Evolutionary conservation across 2,113 vertebrate genomes (phyloP), one percentile per base, ranked within the genome.

Genomic region (Tricholaema leucomelas): DNA sequence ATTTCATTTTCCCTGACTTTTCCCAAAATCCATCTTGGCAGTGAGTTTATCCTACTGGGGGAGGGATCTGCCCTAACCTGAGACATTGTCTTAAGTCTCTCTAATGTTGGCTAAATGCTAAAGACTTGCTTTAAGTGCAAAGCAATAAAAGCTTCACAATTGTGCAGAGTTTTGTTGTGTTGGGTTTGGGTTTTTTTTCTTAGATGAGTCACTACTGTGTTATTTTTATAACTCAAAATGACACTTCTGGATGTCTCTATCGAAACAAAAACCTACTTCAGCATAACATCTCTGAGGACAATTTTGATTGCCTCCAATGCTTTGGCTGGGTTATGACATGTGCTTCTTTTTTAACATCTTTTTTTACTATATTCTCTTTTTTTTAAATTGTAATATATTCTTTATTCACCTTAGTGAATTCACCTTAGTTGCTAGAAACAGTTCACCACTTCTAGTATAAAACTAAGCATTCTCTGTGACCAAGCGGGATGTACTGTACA

Each of bases 321-420:
- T 59, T 82, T 33, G 14, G 14, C 23, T 70, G 87, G 28, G 4
- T 69, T 61, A 15, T 60, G 38, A 33, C 15, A 28, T 0, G 2
- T 66, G 27, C 21, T 35, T 65, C 7, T 8, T 35, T 64, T 63
- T 52, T 27, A 79, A 30, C 35, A 60, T n/a, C 10, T 8, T 44
- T 48, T 61, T 69, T 74, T 65, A n/a, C n/a, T n/a, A n/a, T n/a
- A n/a, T n/a, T n/a, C n/a, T n/a, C n/a, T n/a, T n/a, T n/a, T n/a
- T n/a, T n/a, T n/a, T n/a, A n/a, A n/a, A n/a, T n/a, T n/a, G n/a
- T 42, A 42, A 42, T 7, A 16, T n/a, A 3, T 5, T 66, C 48
- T 14, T 0, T 19, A 1, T n/a, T 2, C n/a, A n/a, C n/a, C n/a
- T n/a, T n/a, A n/a, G n/a, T 74, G 9, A 2, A 2, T 33, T 40